Conservation (phyloP, 1,140 invertebrate genomes). For the Zaprionus vittiger region DNA sequence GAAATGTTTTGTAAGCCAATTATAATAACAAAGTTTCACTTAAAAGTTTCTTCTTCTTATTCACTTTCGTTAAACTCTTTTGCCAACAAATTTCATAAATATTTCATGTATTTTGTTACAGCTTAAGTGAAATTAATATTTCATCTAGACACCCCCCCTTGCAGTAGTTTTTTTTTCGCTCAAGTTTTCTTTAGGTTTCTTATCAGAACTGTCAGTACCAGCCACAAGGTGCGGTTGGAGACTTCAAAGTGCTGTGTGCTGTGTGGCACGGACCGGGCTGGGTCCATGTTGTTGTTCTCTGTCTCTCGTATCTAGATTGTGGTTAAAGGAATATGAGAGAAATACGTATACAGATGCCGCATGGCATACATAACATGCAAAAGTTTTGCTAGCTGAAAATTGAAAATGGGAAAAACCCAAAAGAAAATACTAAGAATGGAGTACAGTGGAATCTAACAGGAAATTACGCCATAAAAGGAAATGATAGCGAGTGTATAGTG, state of each 20-base stretch:
- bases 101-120: conserved; percentile 1
- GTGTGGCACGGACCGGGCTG: neutral
- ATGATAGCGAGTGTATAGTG: neutral
- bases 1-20: conserved; percentile 4
- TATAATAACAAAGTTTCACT: conserved; percentile 8
- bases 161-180: conserved; percentile 1
- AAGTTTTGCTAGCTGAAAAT: conserved; percentile 34
- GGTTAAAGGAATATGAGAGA: conserved; percentile 21
- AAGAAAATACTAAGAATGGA: neutral
- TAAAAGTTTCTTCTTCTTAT: neutral
- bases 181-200: conserved; percentile 23
- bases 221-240: conserved; percentile 39
- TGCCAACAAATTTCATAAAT: neutral
- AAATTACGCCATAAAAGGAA: neutral
- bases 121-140: conserved; percentile 12
- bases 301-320: conserved; percentile 26
- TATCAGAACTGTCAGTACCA: conserved; percentile 35
- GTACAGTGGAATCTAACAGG: neutral
- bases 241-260: conserved; percentile 25
- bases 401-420: conserved; percentile 10
- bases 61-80: neutral
- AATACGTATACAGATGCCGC: conserved; percentile 4
- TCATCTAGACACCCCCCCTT: neutral
- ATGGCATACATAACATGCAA: conserved; percentile 28
- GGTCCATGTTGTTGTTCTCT: too few species aligned